Conservation (phyloP, 2,797 vertebrate species). For the Lutjanus argentimaculatus region DNA sequence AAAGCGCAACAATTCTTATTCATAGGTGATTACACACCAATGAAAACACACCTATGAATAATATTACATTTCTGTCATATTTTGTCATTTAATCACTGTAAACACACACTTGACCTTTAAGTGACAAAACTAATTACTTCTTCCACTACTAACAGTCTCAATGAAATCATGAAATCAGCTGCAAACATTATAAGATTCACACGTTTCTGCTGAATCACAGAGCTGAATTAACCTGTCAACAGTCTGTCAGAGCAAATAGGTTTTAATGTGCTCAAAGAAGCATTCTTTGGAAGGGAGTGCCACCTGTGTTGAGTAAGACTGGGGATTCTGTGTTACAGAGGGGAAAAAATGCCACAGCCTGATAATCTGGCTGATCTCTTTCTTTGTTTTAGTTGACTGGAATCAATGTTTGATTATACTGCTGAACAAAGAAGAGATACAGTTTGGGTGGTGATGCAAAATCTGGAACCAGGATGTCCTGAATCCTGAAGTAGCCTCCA, state of each 20-base stretch:
- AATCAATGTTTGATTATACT: not conserved
- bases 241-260: not conserved
- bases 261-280: not conserved
- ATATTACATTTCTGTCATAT: no score
- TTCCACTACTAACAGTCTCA: not conserved
- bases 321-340: no score
- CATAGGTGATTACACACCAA: no score
- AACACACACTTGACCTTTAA: not conserved
- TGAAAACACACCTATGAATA: no score
- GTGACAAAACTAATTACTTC: not conserved
- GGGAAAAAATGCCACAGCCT: not conserved
- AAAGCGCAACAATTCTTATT: no score
- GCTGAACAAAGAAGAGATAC: fast-evolving
- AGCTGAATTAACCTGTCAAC: not conserved
- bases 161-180: not conserved
- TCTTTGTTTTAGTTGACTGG: not conserved
- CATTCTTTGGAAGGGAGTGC: slow-evolving; percentile 28
- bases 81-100: no score
- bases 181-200: not conserved
- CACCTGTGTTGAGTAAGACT: not conserved
- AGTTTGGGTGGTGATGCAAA: not conserved
- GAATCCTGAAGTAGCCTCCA: not conserved
- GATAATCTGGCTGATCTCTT: fast-evolving
- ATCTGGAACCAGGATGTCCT: slow-evolving; percentile 31
- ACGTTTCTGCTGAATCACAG: not conserved